Evolutionary conservation across 2,888 invertebrate genomes (phyloP).

Genomic region (Chorisops tibialis): DNA sequence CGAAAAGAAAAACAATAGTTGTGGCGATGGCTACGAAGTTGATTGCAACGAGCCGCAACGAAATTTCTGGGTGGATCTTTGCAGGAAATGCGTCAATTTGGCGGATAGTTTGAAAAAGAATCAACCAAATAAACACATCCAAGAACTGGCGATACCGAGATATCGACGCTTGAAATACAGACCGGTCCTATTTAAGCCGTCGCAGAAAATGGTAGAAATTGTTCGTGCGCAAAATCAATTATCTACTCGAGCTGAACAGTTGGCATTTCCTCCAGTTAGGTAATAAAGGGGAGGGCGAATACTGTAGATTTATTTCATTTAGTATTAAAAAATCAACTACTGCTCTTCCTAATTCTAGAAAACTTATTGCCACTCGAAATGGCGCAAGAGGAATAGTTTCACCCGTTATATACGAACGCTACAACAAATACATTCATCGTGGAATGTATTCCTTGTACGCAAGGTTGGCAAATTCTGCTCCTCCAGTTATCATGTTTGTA

Average conservation of each 20-base stretch:
- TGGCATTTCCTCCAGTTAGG: constrained; percentile 21
- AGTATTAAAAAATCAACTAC: background rate
- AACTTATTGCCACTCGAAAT: constrained; percentile 22
- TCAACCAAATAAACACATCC: constrained; percentile 3
- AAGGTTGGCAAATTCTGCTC: constrained; percentile 43
- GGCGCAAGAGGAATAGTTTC: background rate
- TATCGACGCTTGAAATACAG: background rate
- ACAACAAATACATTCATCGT: constrained; percentile 42
- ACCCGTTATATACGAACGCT: constrained; percentile 16
- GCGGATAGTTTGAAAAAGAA: background rate
- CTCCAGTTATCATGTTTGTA: constrained; percentile 35
- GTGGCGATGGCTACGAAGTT: background rate
- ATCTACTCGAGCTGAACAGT: constrained; percentile 28
- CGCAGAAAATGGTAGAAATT: background rate
- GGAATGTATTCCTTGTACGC: constrained; percentile 47
- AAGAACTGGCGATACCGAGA: constrained; percentile 10
- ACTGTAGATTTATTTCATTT: background rate
- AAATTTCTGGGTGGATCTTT: background rate
- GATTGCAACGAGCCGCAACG: background rate
- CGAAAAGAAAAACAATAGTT: background rate
- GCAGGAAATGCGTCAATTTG: background rate
- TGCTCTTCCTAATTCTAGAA: constrained; percentile 3
- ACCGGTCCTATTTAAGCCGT: background rate
- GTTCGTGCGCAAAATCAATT: background rate
- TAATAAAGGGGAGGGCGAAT: background rate